Base-by-base conservation (phyloP, 2,797 vertebrate species). In the Gambusia yucatana region DNA sequence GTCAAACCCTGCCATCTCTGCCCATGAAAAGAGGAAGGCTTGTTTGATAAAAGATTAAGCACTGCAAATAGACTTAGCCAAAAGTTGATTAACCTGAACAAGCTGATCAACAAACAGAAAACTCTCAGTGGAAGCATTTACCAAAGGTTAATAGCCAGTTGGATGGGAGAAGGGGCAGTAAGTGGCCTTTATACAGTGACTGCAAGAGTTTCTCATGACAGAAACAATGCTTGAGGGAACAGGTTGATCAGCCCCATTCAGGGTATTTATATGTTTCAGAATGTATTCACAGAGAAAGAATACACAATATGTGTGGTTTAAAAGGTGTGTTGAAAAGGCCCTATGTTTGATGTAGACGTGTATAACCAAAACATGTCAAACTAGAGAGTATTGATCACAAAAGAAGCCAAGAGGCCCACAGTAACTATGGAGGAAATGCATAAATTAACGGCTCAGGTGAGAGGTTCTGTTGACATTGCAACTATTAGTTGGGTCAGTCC, bases 101-200 rank as follows among this genome's bases (percentile, higher is more conserved):
- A 55, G 20, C 59, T 77, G 47, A 73, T 88, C 43, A 69, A 48
- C 41, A 61, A 77, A 77, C 50, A 82, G 82, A 33, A 73, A 87
- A 87, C 77, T 28, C 80, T 77, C 80, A 77, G 73, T 77, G 81
- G 81, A 83, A 85, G 80, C 72, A 72, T 46, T 77, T 73, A 61
- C 25, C 79, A 92, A 92, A 93, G 92, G 93, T 92, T 92, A 93
- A 93, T 79, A 81, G 91, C 75, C 82, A 84, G 85, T 79, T 83
- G 76, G 73, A 75, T 55, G 73, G 82, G 70, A 48, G 79, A 77
- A 61, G 48, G 78, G 81, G 82, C 76, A 78, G 76, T 82, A 77
- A 86, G 77, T 90, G 91, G 77, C 88, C 90, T 92, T 92, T 92
- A 84, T 78, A 81, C 93, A 91, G 71, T 74, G 79, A 86, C 82